Evolutionary conservation across 92 coral and sea anemone species (phyloP), one percentile per base, ranked within the genome.

Genomic region (Paragorgia papillata): DNA sequence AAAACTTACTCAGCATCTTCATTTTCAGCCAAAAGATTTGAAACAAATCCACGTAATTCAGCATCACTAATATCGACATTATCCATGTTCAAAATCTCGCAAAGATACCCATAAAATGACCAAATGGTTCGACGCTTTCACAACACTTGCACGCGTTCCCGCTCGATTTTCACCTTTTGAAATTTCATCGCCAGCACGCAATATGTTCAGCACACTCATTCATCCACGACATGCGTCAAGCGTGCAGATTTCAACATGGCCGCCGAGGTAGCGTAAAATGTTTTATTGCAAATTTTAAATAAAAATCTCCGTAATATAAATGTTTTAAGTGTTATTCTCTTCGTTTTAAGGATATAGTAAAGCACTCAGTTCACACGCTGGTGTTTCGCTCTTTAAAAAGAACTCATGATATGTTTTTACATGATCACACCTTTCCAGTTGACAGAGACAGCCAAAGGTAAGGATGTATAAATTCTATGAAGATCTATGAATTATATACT

Each of bases 331-430:
- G 58, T 27, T 28, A 68, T 79, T 28, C 21, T 20, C 71, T 24
- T 39, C 5, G 56, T 75, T 53, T 58, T 44, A 64, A 95, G 99
- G 99, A 95, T 76, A 86, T 95, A 53, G 90, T 95, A 19, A 95
- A 95, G 89, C 99, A 91, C 85, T 95, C 99, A 43, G 99, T 95
- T 25, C 99, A 95, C 80, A 95, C 99, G 44, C 89, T 95, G 51
- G 99, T 95, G 73, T 95, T 95, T 87, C 99, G 99, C 44, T 95
- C 99, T 17, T 79, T 95, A 32, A 95, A 95, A 83, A 84, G 99
- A 81, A 95, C 97, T 31, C 99, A 95, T 76, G 99, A 95, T 55
- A 86, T 95, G 91, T 95, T 95, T 78, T 91, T 95, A 49, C 97
- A 91, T 57, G 94, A 95, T 81, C 90, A 89, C 85, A 88, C 97